Evolutionary conservation across 2,113 vertebrate species (phyloP), one percentile per base, ranked within the genome.

Genomic region (Cochlearius cochlearius): DNA sequence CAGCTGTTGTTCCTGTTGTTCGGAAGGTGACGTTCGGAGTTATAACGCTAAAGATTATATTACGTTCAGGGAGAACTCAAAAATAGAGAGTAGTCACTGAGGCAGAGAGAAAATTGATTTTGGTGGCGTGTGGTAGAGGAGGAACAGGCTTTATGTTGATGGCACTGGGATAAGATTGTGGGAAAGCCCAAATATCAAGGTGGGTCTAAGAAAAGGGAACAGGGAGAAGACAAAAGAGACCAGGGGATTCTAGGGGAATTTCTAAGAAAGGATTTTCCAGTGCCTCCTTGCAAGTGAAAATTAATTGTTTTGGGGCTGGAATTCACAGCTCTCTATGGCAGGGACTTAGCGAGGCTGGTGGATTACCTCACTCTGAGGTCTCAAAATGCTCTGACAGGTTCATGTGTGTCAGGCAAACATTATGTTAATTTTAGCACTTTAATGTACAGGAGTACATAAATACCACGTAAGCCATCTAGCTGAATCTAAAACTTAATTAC

Each of bases 401-500:
- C 94, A 49, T 90, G 60, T 96, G 71, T 92, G 92, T 93, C 88
- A 96, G 96, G 74, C 85, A 97, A 97, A 95, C 90, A 75, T 97
- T 96, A 96, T 92, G 92, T 88, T 96, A 96, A 96, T 96, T 94
- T 95, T 90, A 93, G 52, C 0, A 5, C 90, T 97, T 92, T 84
- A 90, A 90, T 88, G 87, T 88, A n/a, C 60, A 88, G 79, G 84
- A 92, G 75, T 90, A 93, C 38, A 50, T 92, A 94, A 94, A 96
- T 95, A 91, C 72, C 64, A 84, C 55, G 82, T 43, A 64, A 94
- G 86, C 82, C 50, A 92, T 92, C 78, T 75, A 95, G 71, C 67
- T 96, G 94, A 95, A 93, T 94, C 93, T 93, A 88, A 95, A 97
- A 90, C 94, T 94, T 96, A 93, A 94, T 97, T 97, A 97, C 75